Conservation (phyloP, 2,888 invertebrate genomes). For the Agrotis ipsilon region DNA sequence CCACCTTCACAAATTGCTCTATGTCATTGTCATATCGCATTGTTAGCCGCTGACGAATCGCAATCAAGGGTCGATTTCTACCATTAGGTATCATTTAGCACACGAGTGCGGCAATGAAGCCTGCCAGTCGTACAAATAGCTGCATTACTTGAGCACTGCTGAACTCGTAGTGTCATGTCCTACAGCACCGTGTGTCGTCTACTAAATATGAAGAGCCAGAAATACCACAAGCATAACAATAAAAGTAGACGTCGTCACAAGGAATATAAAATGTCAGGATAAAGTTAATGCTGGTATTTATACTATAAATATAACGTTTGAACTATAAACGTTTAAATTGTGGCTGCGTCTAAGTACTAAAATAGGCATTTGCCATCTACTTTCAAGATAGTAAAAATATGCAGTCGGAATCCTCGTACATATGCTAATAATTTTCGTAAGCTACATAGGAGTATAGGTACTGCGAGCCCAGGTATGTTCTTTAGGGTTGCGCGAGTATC, state of each 20-base stretch:
- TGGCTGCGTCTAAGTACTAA: too few relatives aligned
- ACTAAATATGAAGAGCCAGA: constrained; percentile 1
- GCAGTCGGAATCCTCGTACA: too few relatives aligned
- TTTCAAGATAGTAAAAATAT: too few relatives aligned
- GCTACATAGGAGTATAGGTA: too few relatives aligned
- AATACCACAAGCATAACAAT: background rate
- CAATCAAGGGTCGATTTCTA: constrained; percentile 42
- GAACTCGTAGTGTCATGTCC: constrained; percentile 32
- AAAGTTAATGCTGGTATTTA: too few relatives aligned
- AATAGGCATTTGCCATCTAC: too few relatives aligned
- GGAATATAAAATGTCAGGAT: too few relatives aligned
- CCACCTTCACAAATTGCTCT: background rate
- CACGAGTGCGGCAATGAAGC: constrained; percentile 22
- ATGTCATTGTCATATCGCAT: constrained; percentile 5
- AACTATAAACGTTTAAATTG: too few relatives aligned
- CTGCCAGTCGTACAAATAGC: constrained; percentile 54
- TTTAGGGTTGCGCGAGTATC: too few relatives aligned
- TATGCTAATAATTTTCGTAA: too few relatives aligned
- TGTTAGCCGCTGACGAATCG: constrained; percentile 13
- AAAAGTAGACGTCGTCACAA: background rate
- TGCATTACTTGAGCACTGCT: constrained; percentile 48
- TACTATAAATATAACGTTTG: too few relatives aligned
- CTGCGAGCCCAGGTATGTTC: too few relatives aligned
- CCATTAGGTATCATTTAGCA: constrained; percentile 28
- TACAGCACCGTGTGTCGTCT: background rate